These are phyloP conservation scores for Netelia fuscicornis DNA, from an alignment of 2,888 invertebrate species.

Conservation along the genomic window DNA sequence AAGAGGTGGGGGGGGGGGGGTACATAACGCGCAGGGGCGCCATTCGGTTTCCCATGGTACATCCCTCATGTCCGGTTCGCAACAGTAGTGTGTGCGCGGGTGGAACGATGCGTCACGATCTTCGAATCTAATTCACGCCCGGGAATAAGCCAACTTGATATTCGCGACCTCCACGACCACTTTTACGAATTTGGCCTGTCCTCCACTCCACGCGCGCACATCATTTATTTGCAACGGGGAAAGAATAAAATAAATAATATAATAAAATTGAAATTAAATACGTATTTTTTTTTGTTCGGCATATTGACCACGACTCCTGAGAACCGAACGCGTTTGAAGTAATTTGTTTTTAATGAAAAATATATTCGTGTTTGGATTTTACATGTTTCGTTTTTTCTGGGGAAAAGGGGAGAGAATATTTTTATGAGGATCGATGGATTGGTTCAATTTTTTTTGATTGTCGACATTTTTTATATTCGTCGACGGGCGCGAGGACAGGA, in stretches of 20 bases:
- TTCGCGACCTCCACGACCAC: too few species aligned
- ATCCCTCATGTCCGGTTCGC: constrained; percentile 38
- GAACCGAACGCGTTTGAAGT: too few species aligned
- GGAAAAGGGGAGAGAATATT: not conserved
- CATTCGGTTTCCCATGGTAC: constrained; percentile 22
- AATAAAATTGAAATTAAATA: too few species aligned
- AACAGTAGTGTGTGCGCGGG: not conserved
- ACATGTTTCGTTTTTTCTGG: too few species aligned
- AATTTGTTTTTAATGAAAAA: too few species aligned
- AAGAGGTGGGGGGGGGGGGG: not conserved
- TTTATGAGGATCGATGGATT: not conserved
- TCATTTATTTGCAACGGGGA: too few species aligned
- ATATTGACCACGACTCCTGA: too few species aligned
- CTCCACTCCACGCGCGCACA: too few species aligned
- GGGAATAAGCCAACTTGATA: not conserved
- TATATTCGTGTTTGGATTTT: too few species aligned
- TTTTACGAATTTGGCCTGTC: too few species aligned
- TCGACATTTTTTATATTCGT: constrained; percentile 42
- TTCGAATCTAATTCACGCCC: constrained; percentile 19
- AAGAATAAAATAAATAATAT: too few species aligned
- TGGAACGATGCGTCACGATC: constrained; percentile 26
- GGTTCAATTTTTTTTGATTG: not conserved
- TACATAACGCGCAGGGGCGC: constrained; percentile 24
- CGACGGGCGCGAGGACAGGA: constrained; percentile 48
- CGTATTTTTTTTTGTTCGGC: too few species aligned